A percentile compares a stretch with the other conserved stretches of the same genome.
Conservation (phyloP, 2,888 invertebrate species). For the Callyntrura sp. region DNA sequence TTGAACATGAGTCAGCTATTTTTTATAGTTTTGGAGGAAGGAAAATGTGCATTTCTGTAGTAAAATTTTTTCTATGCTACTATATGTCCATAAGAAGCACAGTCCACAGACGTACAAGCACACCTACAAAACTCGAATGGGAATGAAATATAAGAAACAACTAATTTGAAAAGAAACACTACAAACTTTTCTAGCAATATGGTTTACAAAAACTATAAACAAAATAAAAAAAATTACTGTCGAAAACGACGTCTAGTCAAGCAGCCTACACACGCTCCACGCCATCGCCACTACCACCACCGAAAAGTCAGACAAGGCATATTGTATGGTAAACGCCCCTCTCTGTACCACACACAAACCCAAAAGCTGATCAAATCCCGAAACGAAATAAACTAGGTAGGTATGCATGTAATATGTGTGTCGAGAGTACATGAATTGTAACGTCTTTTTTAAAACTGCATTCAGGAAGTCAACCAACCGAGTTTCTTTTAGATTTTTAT, state of each 20-base stretch:
- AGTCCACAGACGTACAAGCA: not conserved
- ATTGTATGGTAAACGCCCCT: constrained; percentile 35
- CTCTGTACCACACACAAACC: constrained; percentile 26
- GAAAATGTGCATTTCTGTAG: not conserved
- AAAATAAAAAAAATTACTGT: constrained; percentile 76
- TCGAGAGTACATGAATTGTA: constrained; percentile 15
- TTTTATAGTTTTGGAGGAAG: constrained; percentile 58
- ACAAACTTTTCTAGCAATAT: constrained; percentile 61
- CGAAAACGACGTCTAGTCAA: constrained; percentile 76
- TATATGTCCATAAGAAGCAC: not conserved
- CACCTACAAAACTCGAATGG: constrained; percentile 6
- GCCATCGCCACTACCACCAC: constrained; percentile 45
- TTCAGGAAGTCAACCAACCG: constrained; percentile 54
- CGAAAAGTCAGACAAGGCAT: constrained; percentile 42
- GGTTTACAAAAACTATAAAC: constrained; percentile 75
- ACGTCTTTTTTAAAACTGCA: constrained; percentile 25
- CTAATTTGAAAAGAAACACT: constrained; percentile 72
- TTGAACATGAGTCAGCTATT: constrained; percentile 74
- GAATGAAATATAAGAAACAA: constrained; percentile 63
- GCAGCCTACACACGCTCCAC: constrained; percentile 70
- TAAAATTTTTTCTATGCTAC: constrained; percentile 22
- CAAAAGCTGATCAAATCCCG: constrained; percentile 31
- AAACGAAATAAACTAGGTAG: constrained; percentile 21
- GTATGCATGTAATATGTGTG: not conserved
- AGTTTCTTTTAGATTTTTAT: constrained; percentile 43